These are phyloP conservation scores for Trichacis sp. DNA, from an alignment of 2,888 invertebrate genomes.

Conservation along the genomic window DNA sequence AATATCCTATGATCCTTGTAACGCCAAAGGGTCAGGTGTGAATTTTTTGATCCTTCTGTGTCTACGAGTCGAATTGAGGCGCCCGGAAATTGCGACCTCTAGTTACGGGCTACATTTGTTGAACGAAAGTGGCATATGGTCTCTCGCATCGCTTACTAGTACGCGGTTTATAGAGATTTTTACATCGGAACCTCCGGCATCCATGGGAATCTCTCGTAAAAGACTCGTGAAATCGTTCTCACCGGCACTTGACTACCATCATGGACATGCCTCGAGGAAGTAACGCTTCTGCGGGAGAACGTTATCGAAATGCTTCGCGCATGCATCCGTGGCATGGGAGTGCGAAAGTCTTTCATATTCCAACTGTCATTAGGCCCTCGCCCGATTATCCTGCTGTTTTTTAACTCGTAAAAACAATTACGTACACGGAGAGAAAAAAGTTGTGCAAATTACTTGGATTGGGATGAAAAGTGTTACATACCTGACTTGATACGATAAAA, in stretches of 20 bases:
- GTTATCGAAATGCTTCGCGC: constrained; percentile 40
- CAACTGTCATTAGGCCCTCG: constrained; percentile 15
- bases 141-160: constrained; percentile 59
- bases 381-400: background rate
- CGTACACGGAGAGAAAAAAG: background rate
- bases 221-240: constrained; percentile 48
- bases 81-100: no score
- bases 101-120: no score
- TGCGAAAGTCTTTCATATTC: constrained; percentile 26
- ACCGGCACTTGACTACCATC: constrained; percentile 42
- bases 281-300: constrained; percentile 37
- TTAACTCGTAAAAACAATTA: background rate
- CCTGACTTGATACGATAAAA: no score
- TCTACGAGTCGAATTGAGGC: no score
- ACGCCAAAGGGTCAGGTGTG: no score
- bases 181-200: constrained; percentile 45
- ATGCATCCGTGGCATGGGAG: constrained; percentile 28
- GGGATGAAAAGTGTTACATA: no score
- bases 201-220: constrained; percentile 54
- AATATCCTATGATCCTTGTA: no score
- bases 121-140: constrained; percentile 47
- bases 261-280: constrained; percentile 37
- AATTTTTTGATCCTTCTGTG: no score
- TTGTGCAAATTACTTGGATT: background rate
- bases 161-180: constrained; percentile 54